Percentiles rank a stretch among this genome's conserved stretches.
phyloP scores from a whole-genome alignment of 1,140 invertebrate genomes.

The Heliconius nattereri region DNA sequence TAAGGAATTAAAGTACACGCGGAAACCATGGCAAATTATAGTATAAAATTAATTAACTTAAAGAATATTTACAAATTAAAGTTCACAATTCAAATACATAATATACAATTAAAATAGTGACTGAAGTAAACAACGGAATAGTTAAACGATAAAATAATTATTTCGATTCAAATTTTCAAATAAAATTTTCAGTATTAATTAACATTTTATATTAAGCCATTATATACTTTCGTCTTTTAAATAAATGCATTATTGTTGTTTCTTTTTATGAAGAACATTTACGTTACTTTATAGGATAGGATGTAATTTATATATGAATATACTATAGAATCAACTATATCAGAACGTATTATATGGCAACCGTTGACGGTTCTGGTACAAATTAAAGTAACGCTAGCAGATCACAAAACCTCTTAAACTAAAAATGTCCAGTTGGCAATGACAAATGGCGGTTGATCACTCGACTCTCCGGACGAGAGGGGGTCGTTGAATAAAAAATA shows the following conservation, averaged over 20 bases:
- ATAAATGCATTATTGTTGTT: conserved; percentile 47
- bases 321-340: conserved; percentile 53
- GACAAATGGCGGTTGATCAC: conserved; percentile 78
- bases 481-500: conserved; percentile 65
- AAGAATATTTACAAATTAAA: conserved; percentile 77
- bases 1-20: conserved; percentile 68
- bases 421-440: conserved; percentile 77
- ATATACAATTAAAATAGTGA: conserved; percentile 80
- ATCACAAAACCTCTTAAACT: conserved; percentile 75
- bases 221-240: conserved; percentile 49
- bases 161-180: conserved; percentile 56
- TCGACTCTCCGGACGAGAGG: conserved; percentile 66
- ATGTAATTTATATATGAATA: conserved; percentile 46
- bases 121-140: conserved; percentile 71
- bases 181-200: conserved; percentile 54
- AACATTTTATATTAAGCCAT: conserved; percentile 47
- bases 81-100: conserved; percentile 70
- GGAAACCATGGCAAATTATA: conserved; percentile 77
- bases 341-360: conserved; percentile 69
- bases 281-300: conserved; percentile 49
- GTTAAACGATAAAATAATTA: conserved; percentile 54
- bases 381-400: conserved; percentile 75
- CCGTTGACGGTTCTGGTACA: conserved; percentile 66
- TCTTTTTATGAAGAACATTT: conserved; percentile 38
- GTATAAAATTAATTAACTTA: conserved; percentile 78